Percentiles rank a stretch among this genome's conserved stretches.
These are phyloP conservation scores for Halcyon senegalensis DNA, from an alignment of 2,113 vertebrate genomes.

Conservation along the genomic window DNA sequence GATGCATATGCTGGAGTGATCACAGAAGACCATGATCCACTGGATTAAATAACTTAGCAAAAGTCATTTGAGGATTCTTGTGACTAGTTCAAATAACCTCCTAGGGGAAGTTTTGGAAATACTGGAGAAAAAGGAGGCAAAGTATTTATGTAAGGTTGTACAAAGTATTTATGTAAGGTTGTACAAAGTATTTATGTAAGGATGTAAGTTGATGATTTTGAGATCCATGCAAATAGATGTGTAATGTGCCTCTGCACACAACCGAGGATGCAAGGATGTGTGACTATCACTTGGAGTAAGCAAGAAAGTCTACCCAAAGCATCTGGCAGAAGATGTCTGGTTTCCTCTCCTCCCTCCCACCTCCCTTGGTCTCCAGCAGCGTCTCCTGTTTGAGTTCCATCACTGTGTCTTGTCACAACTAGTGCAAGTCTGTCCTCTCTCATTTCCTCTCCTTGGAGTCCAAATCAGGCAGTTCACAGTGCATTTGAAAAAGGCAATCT, in stretches of 20 bases:
- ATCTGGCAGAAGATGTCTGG: not conserved
- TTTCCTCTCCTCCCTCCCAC: not conserved
- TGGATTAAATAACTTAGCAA: not conserved
- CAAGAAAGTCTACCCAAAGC: not conserved
- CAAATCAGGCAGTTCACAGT: not conserved
- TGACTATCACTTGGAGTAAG: not conserved
- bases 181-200: not conserved
- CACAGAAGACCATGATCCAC: fast-evolving
- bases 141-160: not conserved
- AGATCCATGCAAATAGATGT: not conserved
- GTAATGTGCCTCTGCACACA: not conserved
- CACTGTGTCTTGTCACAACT: not conserved
- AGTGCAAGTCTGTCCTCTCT: not conserved
- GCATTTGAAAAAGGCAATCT: not conserved
- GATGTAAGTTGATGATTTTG: not conserved
- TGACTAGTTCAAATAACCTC: not conserved
- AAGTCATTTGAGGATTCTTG: not conserved
- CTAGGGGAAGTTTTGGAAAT: not conserved
- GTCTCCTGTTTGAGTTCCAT: not conserved
- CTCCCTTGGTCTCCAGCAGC: not conserved
- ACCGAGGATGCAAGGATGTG: not conserved
- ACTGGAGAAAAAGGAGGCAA: not conserved
- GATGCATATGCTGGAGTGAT: not conserved
- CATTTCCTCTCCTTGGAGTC: not conserved
- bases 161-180: not conserved